These are phyloP conservation scores for Graphium colonna DNA, from an alignment of 2,888 invertebrate genomes.

Conservation along the genomic window DNA sequence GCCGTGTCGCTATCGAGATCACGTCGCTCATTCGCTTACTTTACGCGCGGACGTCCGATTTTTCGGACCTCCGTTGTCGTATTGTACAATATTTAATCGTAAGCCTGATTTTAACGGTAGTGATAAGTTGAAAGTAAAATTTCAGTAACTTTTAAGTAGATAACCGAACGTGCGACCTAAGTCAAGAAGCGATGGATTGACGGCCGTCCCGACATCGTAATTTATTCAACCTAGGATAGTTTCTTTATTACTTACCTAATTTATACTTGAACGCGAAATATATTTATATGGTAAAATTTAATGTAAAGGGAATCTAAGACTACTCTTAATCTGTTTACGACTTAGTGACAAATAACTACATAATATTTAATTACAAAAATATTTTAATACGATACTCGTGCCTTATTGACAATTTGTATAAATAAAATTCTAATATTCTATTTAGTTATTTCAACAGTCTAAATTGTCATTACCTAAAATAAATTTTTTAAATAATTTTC, in stretches of 20 bases:
- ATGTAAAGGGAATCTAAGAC: slow-evolving; percentile 50
- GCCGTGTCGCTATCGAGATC: slow-evolving; percentile 75
- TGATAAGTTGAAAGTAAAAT: slow-evolving; percentile 71
- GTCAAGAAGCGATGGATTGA: slow-evolving; percentile 77
- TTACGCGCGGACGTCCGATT: slow-evolving; percentile 64
- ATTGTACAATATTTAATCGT: slow-evolving; percentile 77
- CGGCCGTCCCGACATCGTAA: slow-evolving; percentile 80
- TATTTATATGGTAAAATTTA: slow-evolving; percentile 68
- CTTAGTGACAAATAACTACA: slow-evolving; percentile 49
- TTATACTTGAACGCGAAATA: slow-evolving; percentile 65
- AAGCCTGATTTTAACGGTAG: slow-evolving; percentile 73
- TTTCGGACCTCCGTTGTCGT: slow-evolving; percentile 60
- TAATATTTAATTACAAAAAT: slow-evolving; percentile 52
- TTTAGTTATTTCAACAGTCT: slow-evolving; percentile 54
- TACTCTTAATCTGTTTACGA: slow-evolving; percentile 49
- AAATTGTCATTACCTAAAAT: slow-evolving; percentile 70
- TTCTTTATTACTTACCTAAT: slow-evolving; percentile 64
- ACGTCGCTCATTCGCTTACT: slow-evolving; percentile 76
- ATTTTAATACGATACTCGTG: slow-evolving; percentile 55
- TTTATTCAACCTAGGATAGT: slow-evolving; percentile 74
- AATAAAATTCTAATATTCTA: slow-evolving; percentile 47
- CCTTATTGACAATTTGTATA: slow-evolving; percentile 54
- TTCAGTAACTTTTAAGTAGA: slow-evolving; percentile 78
- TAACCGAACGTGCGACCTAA: slow-evolving; percentile 79
- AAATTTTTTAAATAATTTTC: slow-evolving; percentile 52